A percentile compares a stretch with the other conserved stretches of the same genome.
Conservation (phyloP, 2,797 vertebrate genomes). For the Lithobates pipiens region DNA sequence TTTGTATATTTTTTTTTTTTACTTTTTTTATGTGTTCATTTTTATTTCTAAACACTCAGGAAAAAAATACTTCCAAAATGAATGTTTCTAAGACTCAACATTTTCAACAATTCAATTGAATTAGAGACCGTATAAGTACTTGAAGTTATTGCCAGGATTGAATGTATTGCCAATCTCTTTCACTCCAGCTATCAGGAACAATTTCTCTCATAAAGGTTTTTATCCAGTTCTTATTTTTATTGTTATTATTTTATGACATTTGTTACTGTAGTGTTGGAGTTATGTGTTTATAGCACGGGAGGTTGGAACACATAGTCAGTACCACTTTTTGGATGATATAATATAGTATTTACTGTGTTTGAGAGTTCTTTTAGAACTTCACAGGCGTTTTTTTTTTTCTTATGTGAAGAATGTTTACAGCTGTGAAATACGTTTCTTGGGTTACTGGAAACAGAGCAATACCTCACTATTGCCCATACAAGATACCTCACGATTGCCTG, state of each 20-base stretch:
- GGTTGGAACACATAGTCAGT: conserved; percentile 59
- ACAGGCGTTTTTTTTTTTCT: not conserved
- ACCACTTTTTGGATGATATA: conserved; percentile 67
- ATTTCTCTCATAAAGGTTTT: conserved; percentile 54
- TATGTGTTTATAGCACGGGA: conserved; percentile 65
- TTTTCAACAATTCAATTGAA: conserved; percentile 40
- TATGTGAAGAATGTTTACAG: conserved; percentile 48
- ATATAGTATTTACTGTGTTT: conserved; percentile 43
- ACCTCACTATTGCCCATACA: not conserved
- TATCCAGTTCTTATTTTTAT: conserved; percentile 55
- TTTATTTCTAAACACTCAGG: conserved; percentile 78
- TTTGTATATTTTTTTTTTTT: conserved; percentile 76
- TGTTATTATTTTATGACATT: conserved; percentile 56
- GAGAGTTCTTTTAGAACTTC: conserved; percentile 14
- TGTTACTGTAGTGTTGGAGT: conserved; percentile 63
- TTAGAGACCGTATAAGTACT: conserved; percentile 77
- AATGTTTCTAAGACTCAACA: conserved; percentile 66
- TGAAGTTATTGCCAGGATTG: conserved; percentile 92
- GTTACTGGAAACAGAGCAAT: conserved; percentile 17
- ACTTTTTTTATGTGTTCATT: conserved; percentile 66
- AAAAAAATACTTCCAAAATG: conserved; percentile 84
- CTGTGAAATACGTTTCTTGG: conserved; percentile 13
- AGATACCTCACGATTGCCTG: not conserved
- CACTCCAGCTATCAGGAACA: conserved; percentile 78
- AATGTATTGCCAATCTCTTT: conserved; percentile 94